Conservation (phyloP, 2,113 vertebrate genomes). For the Aix galericulata region DNA sequence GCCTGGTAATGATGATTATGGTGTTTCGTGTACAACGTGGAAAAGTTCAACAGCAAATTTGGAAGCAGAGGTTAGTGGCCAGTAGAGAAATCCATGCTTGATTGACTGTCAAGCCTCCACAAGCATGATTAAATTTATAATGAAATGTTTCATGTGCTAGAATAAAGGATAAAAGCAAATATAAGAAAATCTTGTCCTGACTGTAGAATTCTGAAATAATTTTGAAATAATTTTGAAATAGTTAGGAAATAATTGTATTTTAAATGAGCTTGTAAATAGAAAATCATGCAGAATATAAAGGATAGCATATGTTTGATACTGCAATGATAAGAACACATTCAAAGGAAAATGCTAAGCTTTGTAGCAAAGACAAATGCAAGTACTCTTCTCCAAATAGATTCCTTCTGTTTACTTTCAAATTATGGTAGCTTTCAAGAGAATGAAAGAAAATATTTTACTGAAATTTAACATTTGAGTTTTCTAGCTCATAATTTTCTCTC, state of each 20-base stretch:
- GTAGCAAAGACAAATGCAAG: background rate
- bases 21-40: constrained; percentile 77
- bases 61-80: background rate
- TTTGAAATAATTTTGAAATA: background rate
- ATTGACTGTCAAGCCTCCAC: background rate
- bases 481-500: background rate
- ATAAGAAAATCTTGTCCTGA: background rate
- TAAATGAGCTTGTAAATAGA: background rate
- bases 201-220: background rate
- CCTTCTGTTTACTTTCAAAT: background rate
- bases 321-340: rapidly evolving
- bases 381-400: background rate
- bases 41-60: background rate
- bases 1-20: constrained; percentile 99
- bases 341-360: rapidly evolving
- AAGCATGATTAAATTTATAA: background rate
- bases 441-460: background rate
- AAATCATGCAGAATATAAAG: rapidly evolving
- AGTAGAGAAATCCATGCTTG: background rate
- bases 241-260: background rate
- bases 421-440: background rate
- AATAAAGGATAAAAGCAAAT: background rate
- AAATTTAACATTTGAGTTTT: background rate
- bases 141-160: background rate
- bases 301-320: rapidly evolving